Evolutionary conservation across 2,888 invertebrate species (phyloP).

Genomic region (Globia sparganii): DNA sequence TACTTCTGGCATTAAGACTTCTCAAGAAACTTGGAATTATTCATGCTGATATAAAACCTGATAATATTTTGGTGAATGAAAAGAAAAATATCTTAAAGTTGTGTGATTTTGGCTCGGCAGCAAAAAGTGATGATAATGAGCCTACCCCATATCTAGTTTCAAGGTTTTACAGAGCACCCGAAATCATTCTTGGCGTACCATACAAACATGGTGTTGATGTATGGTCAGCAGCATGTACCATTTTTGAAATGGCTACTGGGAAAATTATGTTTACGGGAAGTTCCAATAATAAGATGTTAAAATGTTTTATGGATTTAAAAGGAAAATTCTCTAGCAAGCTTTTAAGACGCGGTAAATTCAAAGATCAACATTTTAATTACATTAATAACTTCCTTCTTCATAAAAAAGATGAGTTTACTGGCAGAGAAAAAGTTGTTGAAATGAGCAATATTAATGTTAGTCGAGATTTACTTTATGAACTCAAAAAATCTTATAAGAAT

Average conservation of each 20-base stretch:
- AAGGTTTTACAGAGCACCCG: conserved; percentile 99
- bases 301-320: conserved; percentile 99
- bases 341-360: conserved; percentile 97
- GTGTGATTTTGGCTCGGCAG: conserved; percentile 99
- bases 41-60: conserved; percentile 99
- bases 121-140: conserved; percentile 97
- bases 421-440: conserved; percentile 98
- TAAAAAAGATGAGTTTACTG: conserved; percentile 99
- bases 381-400: conserved; percentile 99
- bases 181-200: conserved; percentile 98
- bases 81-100: conserved; percentile 98
- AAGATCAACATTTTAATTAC: conserved; percentile 98
- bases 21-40: conserved; percentile 98
- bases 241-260: conserved; percentile 99
- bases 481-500: conserved; percentile 95
- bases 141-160: conserved; percentile 99
- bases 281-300: conserved; percentile 99
- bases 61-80: conserved; percentile 99
- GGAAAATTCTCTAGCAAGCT: conserved; percentile 99
- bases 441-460: conserved; percentile 95
- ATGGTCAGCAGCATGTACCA: conserved; percentile 99
- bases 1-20: conserved; percentile 97
- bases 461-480: conserved; percentile 96
- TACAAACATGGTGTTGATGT: conserved; percentile 99
- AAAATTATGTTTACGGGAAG: conserved; percentile 99